Percentiles rank a stretch among this genome's conserved stretches.
These are phyloP conservation scores for Smittia aterrima DNA, from an alignment of 2,888 invertebrate species.

Conservation along the genomic window DNA sequence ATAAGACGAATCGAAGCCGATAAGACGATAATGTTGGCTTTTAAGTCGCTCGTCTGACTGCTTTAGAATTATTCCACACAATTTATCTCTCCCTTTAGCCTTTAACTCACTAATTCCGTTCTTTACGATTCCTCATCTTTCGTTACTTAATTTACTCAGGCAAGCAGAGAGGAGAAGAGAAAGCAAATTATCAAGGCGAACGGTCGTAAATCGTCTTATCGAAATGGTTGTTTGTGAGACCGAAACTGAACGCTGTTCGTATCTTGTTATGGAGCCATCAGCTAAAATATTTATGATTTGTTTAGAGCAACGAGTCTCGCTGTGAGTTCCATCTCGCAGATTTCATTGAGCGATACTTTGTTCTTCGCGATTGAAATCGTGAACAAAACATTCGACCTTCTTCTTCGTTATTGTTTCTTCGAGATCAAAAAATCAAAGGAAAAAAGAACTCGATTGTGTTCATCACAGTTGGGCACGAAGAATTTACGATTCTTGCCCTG, in stretches of 20 bases:
- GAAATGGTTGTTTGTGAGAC: slow-evolving; percentile 16
- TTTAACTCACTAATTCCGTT: slow-evolving; percentile 3
- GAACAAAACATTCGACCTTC: slow-evolving; percentile 1
- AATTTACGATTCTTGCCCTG: slow-evolving; percentile 1
- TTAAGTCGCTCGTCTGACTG: background rate
- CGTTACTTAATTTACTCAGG: background rate
- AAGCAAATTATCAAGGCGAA: slow-evolving; percentile 22
- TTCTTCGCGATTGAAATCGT: slow-evolving; percentile 16
- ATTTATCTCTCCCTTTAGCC: background rate
- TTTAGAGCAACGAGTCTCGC: background rate
- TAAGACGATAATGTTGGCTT: slow-evolving; percentile 27
- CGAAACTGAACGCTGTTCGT: background rate
- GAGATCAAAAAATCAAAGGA: background rate
- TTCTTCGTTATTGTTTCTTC: slow-evolving; percentile 9
- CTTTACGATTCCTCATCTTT: background rate
- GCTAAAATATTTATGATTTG: slow-evolving; percentile 12
- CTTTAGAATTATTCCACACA: slow-evolving; percentile 14
- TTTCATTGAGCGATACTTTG: background rate
- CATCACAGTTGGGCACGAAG: slow-evolving; percentile 25
- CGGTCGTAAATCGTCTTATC: slow-evolving; percentile 18
- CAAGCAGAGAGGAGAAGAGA: background rate
- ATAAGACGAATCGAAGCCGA: slow-evolving; percentile 20
- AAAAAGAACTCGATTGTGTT: slow-evolving; percentile 9
- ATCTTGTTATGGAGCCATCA: slow-evolving; percentile 6
- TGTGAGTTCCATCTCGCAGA: background rate